These are phyloP conservation scores for Oeneis ivallda DNA, from an alignment of 2,888 invertebrate species.

Conservation along the genomic window DNA sequence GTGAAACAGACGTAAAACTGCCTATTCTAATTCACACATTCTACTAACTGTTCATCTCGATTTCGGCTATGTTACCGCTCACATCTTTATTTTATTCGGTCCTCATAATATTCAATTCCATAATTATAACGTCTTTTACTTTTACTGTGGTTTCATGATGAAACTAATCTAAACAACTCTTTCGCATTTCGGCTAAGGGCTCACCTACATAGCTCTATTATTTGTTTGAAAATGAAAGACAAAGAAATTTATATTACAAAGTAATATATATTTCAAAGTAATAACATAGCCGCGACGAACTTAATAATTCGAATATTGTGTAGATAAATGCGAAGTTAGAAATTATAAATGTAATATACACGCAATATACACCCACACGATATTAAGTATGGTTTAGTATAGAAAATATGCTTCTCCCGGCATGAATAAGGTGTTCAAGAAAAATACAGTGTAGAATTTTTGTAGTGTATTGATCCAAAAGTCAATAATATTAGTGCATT, in stretches of 20 bases:
- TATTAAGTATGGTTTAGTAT: too few relatives aligned
- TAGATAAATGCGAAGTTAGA: too few relatives aligned
- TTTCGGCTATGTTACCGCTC: too few relatives aligned
- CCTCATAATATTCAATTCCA: too few relatives aligned
- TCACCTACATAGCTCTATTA: neutral
- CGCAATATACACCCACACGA: too few relatives aligned
- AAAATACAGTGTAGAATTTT: neutral
- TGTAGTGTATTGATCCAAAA: constrained; percentile 11
- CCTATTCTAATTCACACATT: too few relatives aligned
- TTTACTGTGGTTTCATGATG: neutral
- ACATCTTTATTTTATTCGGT: too few relatives aligned
- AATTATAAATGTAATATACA: too few relatives aligned
- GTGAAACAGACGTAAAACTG: too few relatives aligned
- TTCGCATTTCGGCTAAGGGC: neutral
- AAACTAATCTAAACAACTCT: neutral
- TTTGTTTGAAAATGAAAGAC: neutral
- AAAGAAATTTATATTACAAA: neutral
- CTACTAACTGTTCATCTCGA: too few relatives aligned
- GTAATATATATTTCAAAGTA: too few relatives aligned
- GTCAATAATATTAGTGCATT: constrained; percentile 70
- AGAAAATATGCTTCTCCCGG: neutral
- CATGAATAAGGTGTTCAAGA: neutral
- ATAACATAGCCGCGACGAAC: constrained; percentile 36
- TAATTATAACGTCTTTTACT: too few relatives aligned
- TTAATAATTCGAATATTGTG: constrained; percentile 34